These are phyloP conservation scores for Toxonevra muliebris DNA, from an alignment of 2,888 invertebrate genomes.

Conservation along the genomic window DNA sequence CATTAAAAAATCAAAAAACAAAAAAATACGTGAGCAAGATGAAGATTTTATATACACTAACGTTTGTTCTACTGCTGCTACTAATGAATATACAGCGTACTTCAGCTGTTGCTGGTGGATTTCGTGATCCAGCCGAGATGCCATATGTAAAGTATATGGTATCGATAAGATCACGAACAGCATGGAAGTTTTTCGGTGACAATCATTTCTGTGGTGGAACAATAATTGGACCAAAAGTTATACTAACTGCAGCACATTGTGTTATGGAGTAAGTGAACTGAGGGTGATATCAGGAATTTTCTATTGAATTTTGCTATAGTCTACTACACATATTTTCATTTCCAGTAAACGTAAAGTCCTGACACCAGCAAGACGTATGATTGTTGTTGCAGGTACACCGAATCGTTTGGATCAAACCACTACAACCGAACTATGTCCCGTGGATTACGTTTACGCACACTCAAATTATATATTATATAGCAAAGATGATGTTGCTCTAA, in stretches of 20 bases:
- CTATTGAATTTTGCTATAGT: too few species aligned
- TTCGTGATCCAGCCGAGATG: too few species aligned
- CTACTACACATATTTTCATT: neutral
- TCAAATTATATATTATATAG: slow-evolving; percentile 37
- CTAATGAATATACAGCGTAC: too few species aligned
- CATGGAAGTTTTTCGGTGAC: slow-evolving; percentile 1
- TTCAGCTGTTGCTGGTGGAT: too few species aligned
- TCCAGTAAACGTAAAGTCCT: neutral
- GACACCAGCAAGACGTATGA: neutral
- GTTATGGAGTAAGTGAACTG: neutral
- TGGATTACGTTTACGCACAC: slow-evolving; percentile 35
- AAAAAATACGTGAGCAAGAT: too few species aligned
- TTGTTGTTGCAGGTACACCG: neutral
- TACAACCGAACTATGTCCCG: slow-evolving; percentile 36
- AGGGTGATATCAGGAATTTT: too few species aligned
- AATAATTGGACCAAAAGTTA: neutral
- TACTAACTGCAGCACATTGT: slow-evolving; percentile 7
- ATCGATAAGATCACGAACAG: neutral
- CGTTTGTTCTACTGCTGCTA: too few species aligned
- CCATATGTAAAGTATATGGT: neutral
- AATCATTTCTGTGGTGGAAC: slow-evolving; percentile 4
- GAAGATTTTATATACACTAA: too few species aligned
- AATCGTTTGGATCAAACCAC: neutral
- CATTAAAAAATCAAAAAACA: too few species aligned
- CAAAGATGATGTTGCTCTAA: slow-evolving; percentile 42